These are phyloP conservation scores for Nomada hirtipes DNA, from an alignment of 2,888 invertebrate genomes.

Conservation along the genomic window DNA sequence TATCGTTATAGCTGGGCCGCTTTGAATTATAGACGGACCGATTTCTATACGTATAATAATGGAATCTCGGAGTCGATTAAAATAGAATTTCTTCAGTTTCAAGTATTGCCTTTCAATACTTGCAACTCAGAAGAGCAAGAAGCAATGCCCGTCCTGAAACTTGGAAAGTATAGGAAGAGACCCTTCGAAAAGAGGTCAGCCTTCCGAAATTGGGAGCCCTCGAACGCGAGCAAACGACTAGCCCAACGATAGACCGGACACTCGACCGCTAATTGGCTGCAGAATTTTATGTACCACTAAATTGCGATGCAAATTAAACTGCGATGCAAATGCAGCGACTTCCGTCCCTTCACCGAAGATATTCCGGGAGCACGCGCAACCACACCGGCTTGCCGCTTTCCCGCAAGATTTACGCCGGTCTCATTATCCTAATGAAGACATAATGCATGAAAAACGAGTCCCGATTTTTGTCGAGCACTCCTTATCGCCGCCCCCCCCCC, in stretches of 20 bases:
- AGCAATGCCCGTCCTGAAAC: slow-evolving; percentile 22
- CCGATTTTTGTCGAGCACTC: slow-evolving; percentile 68
- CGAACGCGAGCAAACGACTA: slow-evolving; percentile 55
- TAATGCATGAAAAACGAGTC: slow-evolving; percentile 72
- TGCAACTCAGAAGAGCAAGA: background rate
- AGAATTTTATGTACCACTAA: slow-evolving; percentile 82
- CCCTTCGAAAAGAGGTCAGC: slow-evolving; percentile 43
- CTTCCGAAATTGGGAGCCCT: slow-evolving; percentile 65
- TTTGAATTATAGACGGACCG: slow-evolving; percentile 21
- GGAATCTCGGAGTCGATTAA: slow-evolving; percentile 8
- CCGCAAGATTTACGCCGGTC: slow-evolving; percentile 79
- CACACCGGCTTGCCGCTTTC: slow-evolving; percentile 54
- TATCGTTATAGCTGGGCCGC: slow-evolving; percentile 26
- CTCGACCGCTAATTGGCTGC: slow-evolving; percentile 80
- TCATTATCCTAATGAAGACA: slow-evolving; percentile 84
- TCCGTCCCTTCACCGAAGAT: slow-evolving; percentile 65
- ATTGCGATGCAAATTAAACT: slow-evolving; percentile 67
- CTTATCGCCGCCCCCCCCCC: too few species aligned
- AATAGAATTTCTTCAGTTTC: too few species aligned
- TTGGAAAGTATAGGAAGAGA: slow-evolving; percentile 17
- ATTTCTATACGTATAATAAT: background rate
- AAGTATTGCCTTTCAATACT: too few species aligned
- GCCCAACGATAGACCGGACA: slow-evolving; percentile 77
- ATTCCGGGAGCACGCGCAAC: slow-evolving; percentile 63
- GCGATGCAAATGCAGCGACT: slow-evolving; percentile 80